Evolutionary conservation across 2,113 vertebrate species (phyloP).

Genomic region (Anguilla japonica): DNA sequence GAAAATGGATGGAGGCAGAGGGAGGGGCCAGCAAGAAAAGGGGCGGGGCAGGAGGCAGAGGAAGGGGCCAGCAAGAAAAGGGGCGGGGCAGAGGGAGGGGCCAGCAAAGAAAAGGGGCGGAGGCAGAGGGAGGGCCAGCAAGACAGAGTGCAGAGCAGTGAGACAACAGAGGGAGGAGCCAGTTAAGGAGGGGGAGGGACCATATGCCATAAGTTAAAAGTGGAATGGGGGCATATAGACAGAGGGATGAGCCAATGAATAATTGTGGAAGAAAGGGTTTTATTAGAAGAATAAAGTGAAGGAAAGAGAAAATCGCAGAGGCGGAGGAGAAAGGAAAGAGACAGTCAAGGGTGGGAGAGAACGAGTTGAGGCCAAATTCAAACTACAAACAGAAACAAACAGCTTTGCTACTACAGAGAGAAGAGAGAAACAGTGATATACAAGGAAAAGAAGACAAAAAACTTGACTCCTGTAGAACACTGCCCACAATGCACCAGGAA

Average conservation of each 20-base stretch:
- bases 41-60: neutral
- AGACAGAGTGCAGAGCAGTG: neutral
- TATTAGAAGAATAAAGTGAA: conserved; percentile 5
- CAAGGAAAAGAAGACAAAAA: neutral
- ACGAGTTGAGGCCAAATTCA: neutral
- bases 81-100: neutral
- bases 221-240: neutral
- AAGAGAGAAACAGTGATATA: neutral
- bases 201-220: neutral
- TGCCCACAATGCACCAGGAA: neutral
- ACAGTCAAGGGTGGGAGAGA: neutral
- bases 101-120: conserved; percentile 1
- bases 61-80: neutral
- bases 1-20: neutral
- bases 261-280: conserved; percentile 37
- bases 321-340: neutral
- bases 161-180: neutral
- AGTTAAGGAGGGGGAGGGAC: neutral
- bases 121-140: neutral
- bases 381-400: neutral
- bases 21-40: neutral
- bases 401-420: neutral
- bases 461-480: neutral
- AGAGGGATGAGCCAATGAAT: conserved; percentile 29
- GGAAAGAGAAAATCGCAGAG: neutral